Percentiles rank a stretch among this genome's conserved stretches.
These are phyloP conservation scores for Ophion ellenae DNA, from an alignment of 2,888 invertebrate species.

Conservation along the genomic window DNA sequence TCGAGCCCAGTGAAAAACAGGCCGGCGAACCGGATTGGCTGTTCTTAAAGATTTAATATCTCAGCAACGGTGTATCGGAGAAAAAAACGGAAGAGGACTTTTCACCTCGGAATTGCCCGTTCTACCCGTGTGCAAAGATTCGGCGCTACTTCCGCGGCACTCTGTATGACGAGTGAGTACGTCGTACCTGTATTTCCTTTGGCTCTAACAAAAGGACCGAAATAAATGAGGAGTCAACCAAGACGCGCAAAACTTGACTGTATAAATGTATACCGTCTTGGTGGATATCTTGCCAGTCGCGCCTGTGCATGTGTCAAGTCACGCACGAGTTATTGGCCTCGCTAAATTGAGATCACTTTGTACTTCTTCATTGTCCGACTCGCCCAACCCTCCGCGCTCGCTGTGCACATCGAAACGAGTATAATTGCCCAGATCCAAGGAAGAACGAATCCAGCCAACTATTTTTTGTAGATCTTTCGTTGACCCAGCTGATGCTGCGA, in stretches of 20 bases:
- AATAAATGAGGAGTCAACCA: conserved; percentile 33
- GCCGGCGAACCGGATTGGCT: background rate
- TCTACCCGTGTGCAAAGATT: background rate
- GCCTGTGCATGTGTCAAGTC: background rate
- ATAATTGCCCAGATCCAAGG: background rate
- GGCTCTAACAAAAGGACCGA: conserved; percentile 12
- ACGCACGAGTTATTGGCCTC: conserved; percentile 35
- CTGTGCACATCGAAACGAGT: background rate
- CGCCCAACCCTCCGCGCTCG: background rate
- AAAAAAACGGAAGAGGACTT: background rate
- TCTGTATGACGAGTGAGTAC: background rate
- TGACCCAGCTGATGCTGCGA: background rate
- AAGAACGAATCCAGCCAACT: background rate
- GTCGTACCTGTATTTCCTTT: conserved; percentile 23
- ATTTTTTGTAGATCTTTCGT: too few relatives aligned
- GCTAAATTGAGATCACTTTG: conserved; percentile 25
- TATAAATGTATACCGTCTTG: conserved; percentile 5
- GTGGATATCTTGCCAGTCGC: conserved; percentile 14
- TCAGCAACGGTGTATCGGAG: background rate
- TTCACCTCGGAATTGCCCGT: background rate
- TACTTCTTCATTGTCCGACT: conserved; percentile 5
- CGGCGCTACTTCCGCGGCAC: background rate
- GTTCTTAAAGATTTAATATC: background rate
- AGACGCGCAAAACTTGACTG: conserved; percentile 25
- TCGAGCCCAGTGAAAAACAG: too few relatives aligned